These are phyloP conservation scores for Phoxinus phoxinus DNA, from an alignment of 2,113 vertebrate species.

Conservation along the genomic window DNA sequence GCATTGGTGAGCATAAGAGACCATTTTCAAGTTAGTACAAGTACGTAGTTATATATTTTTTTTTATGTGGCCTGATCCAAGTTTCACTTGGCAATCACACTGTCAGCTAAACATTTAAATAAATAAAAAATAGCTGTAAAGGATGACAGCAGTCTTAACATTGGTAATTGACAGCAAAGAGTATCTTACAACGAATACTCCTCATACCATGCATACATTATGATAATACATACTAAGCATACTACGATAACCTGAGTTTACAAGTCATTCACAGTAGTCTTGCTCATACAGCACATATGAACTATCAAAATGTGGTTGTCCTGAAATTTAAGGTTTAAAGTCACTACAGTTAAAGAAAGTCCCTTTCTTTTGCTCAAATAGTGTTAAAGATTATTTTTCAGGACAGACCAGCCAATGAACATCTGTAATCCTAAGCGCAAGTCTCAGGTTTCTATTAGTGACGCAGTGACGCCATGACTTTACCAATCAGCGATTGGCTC, in stretches of 20 bases:
- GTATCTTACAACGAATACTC: not conserved
- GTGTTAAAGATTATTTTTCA: too few species aligned
- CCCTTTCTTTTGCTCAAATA: too few species aligned
- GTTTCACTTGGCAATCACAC: not conserved
- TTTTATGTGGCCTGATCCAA: not conserved
- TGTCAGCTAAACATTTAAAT: too few species aligned
- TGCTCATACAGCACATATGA: not conserved
- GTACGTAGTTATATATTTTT: not conserved
- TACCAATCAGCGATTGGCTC: too few species aligned
- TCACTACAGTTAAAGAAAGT: not conserved
- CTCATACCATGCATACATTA: not conserved
- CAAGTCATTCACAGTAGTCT: not conserved
- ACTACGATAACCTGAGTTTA: not conserved
- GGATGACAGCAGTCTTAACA: not conserved
- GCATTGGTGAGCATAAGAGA: not conserved
- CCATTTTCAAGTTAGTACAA: not conserved
- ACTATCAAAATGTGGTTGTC: not conserved
- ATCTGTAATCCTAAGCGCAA: too few species aligned
- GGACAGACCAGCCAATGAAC: too few species aligned
- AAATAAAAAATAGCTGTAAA: too few species aligned
- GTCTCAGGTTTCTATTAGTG: too few species aligned
- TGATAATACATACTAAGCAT: too few species aligned
- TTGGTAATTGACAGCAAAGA: not conserved
- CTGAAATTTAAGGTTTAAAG: not conserved
- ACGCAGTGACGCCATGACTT: too few species aligned